Evolutionary conservation across 2,888 invertebrate genomes (phyloP).

Genomic region (Lomographa bimaculata): DNA sequence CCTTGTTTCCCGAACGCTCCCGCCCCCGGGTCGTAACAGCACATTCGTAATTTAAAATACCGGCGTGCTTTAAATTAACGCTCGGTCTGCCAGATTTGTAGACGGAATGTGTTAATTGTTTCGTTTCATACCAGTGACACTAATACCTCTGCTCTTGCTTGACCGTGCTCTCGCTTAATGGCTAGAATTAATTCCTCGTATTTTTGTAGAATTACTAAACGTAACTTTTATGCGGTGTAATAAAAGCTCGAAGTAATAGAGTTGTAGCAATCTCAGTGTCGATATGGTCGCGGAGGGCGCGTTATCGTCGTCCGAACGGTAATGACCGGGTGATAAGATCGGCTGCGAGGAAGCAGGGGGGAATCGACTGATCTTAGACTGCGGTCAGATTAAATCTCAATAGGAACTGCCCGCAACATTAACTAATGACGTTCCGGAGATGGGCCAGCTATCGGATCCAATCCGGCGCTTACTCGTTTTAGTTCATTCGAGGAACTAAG

Average conservation of each 20-base stretch:
- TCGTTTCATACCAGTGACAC: constrained; percentile 41
- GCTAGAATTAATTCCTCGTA: constrained; percentile 25
- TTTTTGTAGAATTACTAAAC: constrained; percentile 31
- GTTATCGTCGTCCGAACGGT: constrained; percentile 57
- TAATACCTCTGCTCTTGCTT: constrained; percentile 48
- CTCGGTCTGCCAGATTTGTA: constrained; percentile 49
- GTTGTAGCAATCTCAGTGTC: constrained; percentile 48
- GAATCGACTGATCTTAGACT: constrained; percentile 59
- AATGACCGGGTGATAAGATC: constrained; percentile 59
- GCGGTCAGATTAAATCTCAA: constrained; percentile 61
- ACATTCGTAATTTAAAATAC: constrained; percentile 58
- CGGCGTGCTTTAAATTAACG: constrained; percentile 47
- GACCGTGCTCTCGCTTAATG: constrained; percentile 43
- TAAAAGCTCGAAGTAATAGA: constrained; percentile 54
- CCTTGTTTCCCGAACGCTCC: constrained; percentile 60
- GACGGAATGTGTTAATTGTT: constrained; percentile 61
- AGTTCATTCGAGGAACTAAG: constrained; percentile 55
- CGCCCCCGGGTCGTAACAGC: constrained; percentile 36
- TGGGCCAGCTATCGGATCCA: constrained; percentile 56
- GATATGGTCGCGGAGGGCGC: constrained; percentile 45
- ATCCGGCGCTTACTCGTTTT: constrained; percentile 46
- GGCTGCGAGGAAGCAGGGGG: constrained; percentile 47
- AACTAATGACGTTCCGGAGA: constrained; percentile 69
- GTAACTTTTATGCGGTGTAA: constrained; percentile 35
- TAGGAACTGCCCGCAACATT: constrained; percentile 71